Evolutionary conservation across 1,140 invertebrate genomes (phyloP), one percentile per base, ranked within the genome.

Genomic region (Thaumetopoea pityocampa): DNA sequence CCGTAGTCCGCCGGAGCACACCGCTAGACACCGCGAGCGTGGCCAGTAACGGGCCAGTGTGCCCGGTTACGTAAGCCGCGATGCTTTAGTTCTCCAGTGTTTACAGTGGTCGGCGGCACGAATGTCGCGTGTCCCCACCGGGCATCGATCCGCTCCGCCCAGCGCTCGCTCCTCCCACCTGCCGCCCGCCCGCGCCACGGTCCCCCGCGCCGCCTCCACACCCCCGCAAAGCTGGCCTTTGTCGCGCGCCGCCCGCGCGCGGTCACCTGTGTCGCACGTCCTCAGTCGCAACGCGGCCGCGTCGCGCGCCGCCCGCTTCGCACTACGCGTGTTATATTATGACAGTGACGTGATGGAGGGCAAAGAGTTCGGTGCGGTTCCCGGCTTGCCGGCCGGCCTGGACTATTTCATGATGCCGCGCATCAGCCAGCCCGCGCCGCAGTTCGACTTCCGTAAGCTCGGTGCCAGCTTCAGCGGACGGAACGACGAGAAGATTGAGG

Each of bases 361-460:
- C 56, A 80, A 82, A 64, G 77, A 83, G 50, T 80, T 60, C 71
- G 70, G 70, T 71, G 67, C 65, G 51, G 67, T 73, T 34, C 73
- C 72, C 63, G 70, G 72, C 56, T 47, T 83, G 44, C 76, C 82
- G 32, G 67, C 80, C 60, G 82, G 81, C 23, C 51, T 86, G 51
- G 81, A 85, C 67, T 86, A 85, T 51, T 86, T 85, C 38, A 74
- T 85, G 73, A 78, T 86, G 79, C 84, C 84, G 23, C 77, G 82
- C 6, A 67, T 77, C 30, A 65, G 54, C 44, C 65, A 79, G 27
- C 73, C 74, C 18, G 57, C 77, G 37, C 81, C 80, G 9, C 85
- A 84, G 44, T 86, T 86, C 59, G 85, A 86, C 65, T 86, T 86
- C 55, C 71, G 85, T 37, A 86, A 86, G 51, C 64, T 86, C 33